A percentile compares a stretch with the other conserved stretches of the same genome.
Evolutionary conservation across 2,888 invertebrate species (phyloP).

Genomic region (Schrankia costaestrigalis): DNA sequence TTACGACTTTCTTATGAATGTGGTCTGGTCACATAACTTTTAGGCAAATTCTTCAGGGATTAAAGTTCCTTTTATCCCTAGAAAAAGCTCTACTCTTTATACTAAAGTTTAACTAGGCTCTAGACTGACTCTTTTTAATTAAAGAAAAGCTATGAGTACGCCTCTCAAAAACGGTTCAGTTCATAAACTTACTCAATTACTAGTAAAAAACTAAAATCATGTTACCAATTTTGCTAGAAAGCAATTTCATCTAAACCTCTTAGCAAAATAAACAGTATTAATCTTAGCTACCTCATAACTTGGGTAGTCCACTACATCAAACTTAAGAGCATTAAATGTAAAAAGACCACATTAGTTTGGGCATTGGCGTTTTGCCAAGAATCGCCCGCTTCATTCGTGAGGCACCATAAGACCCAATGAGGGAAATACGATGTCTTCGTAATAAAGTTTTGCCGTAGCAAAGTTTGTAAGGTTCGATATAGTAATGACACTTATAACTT

Average conservation of each 20-base stretch:
- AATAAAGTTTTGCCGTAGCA: conserved; percentile 25
- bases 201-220: conserved; percentile 20
- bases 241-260: conserved; percentile 65
- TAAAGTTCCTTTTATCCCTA: no score
- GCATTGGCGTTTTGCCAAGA: conserved; percentile 58
- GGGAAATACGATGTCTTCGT: conserved; percentile 35
- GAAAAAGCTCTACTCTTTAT: no score
- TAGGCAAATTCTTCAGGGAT: no score
- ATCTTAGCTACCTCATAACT: conserved; percentile 58
- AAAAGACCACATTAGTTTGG: conserved; percentile 50
- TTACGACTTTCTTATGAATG: no score
- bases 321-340: conserved; percentile 73
- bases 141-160: no score
- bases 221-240: conserved; percentile 33
- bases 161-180: no score
- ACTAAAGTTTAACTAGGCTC: no score
- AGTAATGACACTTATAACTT: conserved; percentile 24
- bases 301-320: conserved; percentile 62
- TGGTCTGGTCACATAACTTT: no score
- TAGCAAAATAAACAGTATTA: conserved; percentile 66
- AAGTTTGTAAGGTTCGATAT: conserved; percentile 26
- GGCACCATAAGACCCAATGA: conserved; percentile 35
- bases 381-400: conserved; percentile 40
- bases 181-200: no score
- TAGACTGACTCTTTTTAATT: no score